Evolutionary conservation across 2,888 invertebrate species (phyloP), one percentile per base, ranked within the genome.

Genomic region (Scaptomyza polygonia): DNA sequence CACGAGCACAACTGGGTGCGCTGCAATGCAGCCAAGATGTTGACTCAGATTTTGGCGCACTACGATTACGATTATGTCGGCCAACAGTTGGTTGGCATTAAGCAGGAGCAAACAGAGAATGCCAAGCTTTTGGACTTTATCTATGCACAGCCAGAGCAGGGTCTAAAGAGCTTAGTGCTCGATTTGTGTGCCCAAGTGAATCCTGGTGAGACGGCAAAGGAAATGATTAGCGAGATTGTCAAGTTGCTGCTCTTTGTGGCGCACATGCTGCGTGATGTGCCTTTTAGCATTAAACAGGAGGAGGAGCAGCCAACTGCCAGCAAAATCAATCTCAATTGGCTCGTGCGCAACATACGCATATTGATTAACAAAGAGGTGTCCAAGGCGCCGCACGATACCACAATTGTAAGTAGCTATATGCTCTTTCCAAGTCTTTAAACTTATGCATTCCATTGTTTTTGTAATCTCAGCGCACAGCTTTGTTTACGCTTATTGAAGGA

Each of bases 1-100:
- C 95, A 98, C 90, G 96, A 96, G 12, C 98, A 98, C 89, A 93
- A 95, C 32, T 97, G 97, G 97, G 96, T 98, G 0, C 94, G 97
- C 56, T 92, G 97, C 45, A 94, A 94, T 62, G 94, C 97, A 0
- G 94, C 95, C 0, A 96, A 97, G 89, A 93, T 97, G 68, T 91
- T 98, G 43, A 95, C 96, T 0, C 93, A 94, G 47, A 93, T 97
- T 51, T 92, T 98, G 56, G 92, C 94, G 0, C 91, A 93, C 0
- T 93, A 95, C 47, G 93, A 96, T 84, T 91, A 93, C 8, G 93
- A 93, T 1, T 93, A 94, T 64, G 92, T 96, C 45, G 93, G 94
- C 21, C 82, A 76, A 14, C 64, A 74, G 57, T 90, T 96, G 56
- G 92, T 93, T 34, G 80, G 86, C 8, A 48, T 59, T 55, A 92